These are phyloP conservation scores for Plotosus lineatus DNA, from an alignment of 2,113 vertebrate species.

Conservation along the genomic window DNA sequence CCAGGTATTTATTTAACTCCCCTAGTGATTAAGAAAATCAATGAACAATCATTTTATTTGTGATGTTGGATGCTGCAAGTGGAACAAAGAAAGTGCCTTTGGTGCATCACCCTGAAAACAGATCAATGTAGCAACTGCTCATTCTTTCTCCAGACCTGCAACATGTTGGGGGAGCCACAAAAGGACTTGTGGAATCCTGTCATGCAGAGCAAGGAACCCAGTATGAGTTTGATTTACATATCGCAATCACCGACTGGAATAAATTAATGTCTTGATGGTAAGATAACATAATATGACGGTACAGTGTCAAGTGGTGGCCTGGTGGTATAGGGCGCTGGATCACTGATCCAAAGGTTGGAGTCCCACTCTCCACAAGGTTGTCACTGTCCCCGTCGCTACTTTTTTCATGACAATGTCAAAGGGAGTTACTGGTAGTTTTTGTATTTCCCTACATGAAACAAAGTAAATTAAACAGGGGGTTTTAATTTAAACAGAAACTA, in stretches of 20 bases:
- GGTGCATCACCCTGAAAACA: slow-evolving; percentile 29
- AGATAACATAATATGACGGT: no score
- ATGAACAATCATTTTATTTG: slow-evolving; percentile 61
- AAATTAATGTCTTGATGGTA: no score
- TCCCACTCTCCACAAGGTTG: no score
- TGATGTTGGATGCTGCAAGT: slow-evolving; percentile 30
- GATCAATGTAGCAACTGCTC: slow-evolving; percentile 35
- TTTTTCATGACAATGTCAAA: no score
- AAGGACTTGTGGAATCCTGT: neutral
- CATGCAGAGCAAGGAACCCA: neutral
- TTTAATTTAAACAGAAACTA: no score
- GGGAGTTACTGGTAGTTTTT: no score
- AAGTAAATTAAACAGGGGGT: no score
- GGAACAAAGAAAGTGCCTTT: slow-evolving; percentile 42
- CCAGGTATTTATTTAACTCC: slow-evolving; percentile 56
- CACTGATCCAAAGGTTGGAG: no score
- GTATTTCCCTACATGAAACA: no score
- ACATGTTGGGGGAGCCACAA: neutral
- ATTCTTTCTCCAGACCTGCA: neutral
- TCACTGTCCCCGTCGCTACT: no score
- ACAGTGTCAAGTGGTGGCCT: no score
- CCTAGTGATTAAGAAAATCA: slow-evolving; percentile 55
- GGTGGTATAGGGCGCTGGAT: no score
- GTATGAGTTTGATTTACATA: neutral
- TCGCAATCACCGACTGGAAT: neutral